Conservation (phyloP, 2,888 invertebrate species). For the Scaeva pyrastri region DNA sequence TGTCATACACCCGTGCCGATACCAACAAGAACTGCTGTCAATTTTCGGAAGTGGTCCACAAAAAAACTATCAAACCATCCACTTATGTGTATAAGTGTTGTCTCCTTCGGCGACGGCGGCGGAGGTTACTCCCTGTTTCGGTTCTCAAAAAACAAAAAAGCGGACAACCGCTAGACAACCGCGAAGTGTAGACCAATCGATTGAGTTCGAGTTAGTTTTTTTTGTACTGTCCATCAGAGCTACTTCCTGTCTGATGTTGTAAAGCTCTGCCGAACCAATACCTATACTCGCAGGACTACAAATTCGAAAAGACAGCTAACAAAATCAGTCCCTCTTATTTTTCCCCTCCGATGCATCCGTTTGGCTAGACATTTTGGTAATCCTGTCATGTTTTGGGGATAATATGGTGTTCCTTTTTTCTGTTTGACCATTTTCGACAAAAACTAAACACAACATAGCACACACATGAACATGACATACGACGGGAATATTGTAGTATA, state of each 20-base stretch:
- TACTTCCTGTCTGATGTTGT: slow-evolving; percentile 54
- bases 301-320: slow-evolving; percentile 32
- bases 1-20: too few species aligned
- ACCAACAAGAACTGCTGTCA: slow-evolving; percentile 14
- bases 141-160: slow-evolving; percentile 5
- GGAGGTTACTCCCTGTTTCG: neutral
- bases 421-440: slow-evolving; percentile 39
- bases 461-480: slow-evolving; percentile 21
- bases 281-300: too few species aligned
- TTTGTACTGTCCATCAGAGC: neutral
- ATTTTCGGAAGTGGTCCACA: slow-evolving; percentile 36
- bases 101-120: slow-evolving; percentile 7
- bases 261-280: slow-evolving; percentile 8
- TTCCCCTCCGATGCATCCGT: neutral
- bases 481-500: neutral
- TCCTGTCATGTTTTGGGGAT: slow-evolving; percentile 64
- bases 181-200: slow-evolving; percentile 58
- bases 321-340: slow-evolving; percentile 11
- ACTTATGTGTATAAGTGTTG: slow-evolving; percentile 16
- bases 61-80: slow-evolving; percentile 48
- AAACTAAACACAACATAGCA: slow-evolving; percentile 8
- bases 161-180: slow-evolving; percentile 55
- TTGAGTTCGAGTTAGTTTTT: slow-evolving; percentile 48
- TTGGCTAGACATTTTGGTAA: slow-evolving; percentile 67
- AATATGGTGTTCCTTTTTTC: slow-evolving; percentile 22